Conservation (phyloP, 2,113 vertebrate genomes). For the Grammatotria lemairii region DNA sequence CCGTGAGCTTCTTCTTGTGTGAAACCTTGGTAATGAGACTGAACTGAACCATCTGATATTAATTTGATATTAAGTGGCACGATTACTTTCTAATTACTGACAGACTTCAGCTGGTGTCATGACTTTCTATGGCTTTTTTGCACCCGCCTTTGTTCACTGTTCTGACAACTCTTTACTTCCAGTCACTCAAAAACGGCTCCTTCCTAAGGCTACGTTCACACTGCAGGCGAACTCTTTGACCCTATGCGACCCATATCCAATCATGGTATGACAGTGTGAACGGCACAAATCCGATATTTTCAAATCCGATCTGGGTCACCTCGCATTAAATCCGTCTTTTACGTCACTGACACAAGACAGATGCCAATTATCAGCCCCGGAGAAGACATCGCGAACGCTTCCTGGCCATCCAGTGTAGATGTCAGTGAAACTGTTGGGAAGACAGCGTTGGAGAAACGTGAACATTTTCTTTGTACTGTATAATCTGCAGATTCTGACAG, state of each 20-base stretch:
- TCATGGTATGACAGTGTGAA: no score
- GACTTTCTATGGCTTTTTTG: not conserved
- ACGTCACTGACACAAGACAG: rapidly evolving
- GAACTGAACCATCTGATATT: not conserved
- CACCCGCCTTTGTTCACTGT: not conserved
- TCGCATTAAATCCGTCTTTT: no score
- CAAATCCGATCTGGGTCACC: no score
- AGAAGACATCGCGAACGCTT: rapidly evolving
- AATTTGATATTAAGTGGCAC: not conserved
- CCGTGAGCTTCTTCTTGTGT: not conserved
- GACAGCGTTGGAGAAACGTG: no score
- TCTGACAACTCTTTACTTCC: not conserved
- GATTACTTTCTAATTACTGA: not conserved
- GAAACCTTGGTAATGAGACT: not conserved
- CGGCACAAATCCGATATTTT: no score
- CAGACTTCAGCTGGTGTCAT: not conserved
- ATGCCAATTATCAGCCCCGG: rapidly evolving
- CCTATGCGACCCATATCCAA: rapidly evolving
- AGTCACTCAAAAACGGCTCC: not conserved
- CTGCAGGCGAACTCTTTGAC: not conserved
- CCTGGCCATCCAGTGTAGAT: rapidly evolving
- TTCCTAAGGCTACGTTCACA: not conserved
- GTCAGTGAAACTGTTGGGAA: no score
- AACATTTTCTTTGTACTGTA: rapidly evolving
- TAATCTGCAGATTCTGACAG: no score